Evolutionary conservation across 2,888 invertebrate species (phyloP), one percentile per base, ranked within the genome.

Genomic region (Himalopsyche japonica): DNA sequence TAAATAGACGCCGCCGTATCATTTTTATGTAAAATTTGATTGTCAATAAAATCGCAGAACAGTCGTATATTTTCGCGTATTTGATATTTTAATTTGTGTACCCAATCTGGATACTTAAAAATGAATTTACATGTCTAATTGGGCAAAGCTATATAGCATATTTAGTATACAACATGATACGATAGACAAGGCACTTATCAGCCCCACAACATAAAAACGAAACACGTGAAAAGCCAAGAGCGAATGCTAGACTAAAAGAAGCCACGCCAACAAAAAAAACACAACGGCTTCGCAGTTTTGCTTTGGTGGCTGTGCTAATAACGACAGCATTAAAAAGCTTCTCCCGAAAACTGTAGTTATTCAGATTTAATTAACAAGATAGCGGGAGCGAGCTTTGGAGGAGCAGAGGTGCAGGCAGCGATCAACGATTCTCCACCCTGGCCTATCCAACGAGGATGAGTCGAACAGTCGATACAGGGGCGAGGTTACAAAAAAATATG

Each of bases 331-430:
- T 86, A 86, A 86, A 70, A 86, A 86, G 82, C 82, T 81, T 76
- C 78, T n/a, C 24, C 80, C 81, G 84, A 81, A 82, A 83, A 80
- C 81, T 78, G 79, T 80, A 76, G 86, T 83, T 86, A 80, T 84
- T 84, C 83, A 84, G 82, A 86, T 86, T 86, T 86, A 84, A 86
- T 86, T 86, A 86, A 82, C 86, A 81, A 86, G 86, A 84, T 82
- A 86, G 76, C 82, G 76, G 76, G 37, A 12, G 76, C 57, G 47
- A 37, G 80, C 37, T 34, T 47, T 47, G n/a, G 49, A 30, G 70
- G 1, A 27, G 70, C 70, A 27, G 70, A 27, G 70, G 70, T 70
- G 70, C 70, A 70, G 70, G 70, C 27, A 30, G 70, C 70, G 70
- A 70, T 70, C 27, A 20, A 20, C 24, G 27, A 12, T 70, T 27